phyloP scores from a whole-genome alignment of 2,888 invertebrate species.

The Imbricaverruca yamaguchii region DNA sequence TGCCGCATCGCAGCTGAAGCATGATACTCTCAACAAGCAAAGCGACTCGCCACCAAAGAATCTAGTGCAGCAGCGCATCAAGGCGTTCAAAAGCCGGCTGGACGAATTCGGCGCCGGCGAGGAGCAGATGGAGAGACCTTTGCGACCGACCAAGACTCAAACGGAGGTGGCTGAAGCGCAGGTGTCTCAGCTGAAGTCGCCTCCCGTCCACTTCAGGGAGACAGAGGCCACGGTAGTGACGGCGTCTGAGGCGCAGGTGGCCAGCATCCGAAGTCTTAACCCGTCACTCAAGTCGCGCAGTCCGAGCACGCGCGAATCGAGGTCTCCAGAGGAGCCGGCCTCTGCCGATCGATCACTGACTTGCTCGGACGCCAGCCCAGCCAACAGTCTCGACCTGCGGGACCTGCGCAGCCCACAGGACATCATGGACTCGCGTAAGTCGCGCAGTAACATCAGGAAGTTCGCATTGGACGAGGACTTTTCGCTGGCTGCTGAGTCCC shows the following conservation, averaged over 20 bases:
- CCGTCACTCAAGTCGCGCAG: neutral
- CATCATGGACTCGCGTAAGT: slow-evolving; percentile 32
- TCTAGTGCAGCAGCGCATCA: slow-evolving; percentile 40
- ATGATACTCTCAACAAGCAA: slow-evolving; percentile 33
- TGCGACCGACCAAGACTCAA: slow-evolving; percentile 28
- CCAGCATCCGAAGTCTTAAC: slow-evolving; percentile 26
- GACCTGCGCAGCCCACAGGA: slow-evolving; percentile 32
- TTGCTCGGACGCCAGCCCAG: slow-evolving; percentile 19
- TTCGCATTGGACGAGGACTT: slow-evolving; percentile 32
- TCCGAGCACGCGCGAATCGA: neutral
- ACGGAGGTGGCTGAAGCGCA: slow-evolving; percentile 30
- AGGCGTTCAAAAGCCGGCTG: slow-evolving; percentile 34
- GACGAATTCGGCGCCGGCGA: slow-evolving; percentile 20
- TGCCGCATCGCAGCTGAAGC: slow-evolving; percentile 28
- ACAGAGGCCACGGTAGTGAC: slow-evolving; percentile 31
- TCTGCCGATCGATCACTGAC: slow-evolving; percentile 16
- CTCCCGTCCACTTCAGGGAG: slow-evolving; percentile 28
- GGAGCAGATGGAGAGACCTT: slow-evolving; percentile 28
- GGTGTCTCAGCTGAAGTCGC: slow-evolving; percentile 30
- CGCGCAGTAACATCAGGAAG: slow-evolving; percentile 32
- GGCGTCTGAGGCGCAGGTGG: slow-evolving; percentile 33
- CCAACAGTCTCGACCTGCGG: slow-evolving; percentile 28
- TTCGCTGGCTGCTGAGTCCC: slow-evolving; percentile 8
- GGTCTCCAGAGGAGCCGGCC: slow-evolving; percentile 23
- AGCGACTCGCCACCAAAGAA: slow-evolving; percentile 27